These are phyloP conservation scores for Anagrus nilaparvatae DNA, from an alignment of 1,140 invertebrate genomes.

Conservation along the genomic window DNA sequence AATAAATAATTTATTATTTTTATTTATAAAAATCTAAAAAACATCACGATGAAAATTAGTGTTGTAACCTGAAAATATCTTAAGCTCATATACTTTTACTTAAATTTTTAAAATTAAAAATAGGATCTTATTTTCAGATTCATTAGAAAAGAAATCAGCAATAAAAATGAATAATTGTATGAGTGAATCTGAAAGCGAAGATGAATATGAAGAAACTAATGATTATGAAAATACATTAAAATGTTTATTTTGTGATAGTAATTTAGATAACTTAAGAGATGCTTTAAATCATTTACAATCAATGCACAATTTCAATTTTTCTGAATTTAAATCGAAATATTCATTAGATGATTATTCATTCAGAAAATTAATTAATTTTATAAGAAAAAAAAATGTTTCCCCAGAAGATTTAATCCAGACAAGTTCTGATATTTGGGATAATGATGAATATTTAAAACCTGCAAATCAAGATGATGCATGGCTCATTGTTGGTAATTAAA, in stretches of 20 bases:
- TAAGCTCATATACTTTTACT: too few species aligned
- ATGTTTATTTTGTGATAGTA: constrained; percentile 49
- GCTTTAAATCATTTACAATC: constrained; percentile 43
- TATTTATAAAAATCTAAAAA: too few species aligned
- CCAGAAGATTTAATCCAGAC: constrained; percentile 46
- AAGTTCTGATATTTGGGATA: constrained; percentile 51
- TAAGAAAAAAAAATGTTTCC: constrained; percentile 53
- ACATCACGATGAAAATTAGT: too few species aligned
- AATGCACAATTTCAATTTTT: constrained; percentile 61
- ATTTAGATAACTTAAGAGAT: constrained; percentile 30
- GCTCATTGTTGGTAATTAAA: constrained; percentile 66
- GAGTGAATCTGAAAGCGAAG: constrained; percentile 39
- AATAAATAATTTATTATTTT: too few species aligned
- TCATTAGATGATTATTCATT: constrained; percentile 75
- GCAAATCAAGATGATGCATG: constrained; percentile 66
- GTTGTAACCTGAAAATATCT: too few species aligned
- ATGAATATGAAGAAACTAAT: constrained; percentile 43
- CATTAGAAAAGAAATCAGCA: too few species aligned
- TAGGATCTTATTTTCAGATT: too few species aligned
- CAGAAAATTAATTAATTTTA: constrained; percentile 82
- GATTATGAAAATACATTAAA: constrained; percentile 28
- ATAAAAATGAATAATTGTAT: too few species aligned
- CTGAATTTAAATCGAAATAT: constrained; percentile 54
- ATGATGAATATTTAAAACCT: constrained; percentile 73
- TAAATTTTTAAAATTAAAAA: too few species aligned